Conservation (phyloP, 2,797 vertebrate species). For the Sebastolobus alascanus region DNA sequence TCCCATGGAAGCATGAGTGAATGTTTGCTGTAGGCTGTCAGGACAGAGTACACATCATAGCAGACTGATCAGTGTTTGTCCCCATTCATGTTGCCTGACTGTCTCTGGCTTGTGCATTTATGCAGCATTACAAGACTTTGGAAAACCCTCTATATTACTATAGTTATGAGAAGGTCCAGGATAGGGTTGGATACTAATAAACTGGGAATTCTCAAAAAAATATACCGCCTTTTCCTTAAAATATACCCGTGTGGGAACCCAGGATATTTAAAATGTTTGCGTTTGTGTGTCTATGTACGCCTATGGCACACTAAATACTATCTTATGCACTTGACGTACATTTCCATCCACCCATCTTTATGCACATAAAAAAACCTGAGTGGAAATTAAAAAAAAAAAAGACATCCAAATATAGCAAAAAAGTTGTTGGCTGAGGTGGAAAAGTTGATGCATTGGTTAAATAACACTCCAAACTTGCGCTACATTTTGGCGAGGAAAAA, state of each 20-base stretch:
- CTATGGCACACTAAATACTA: too few species aligned
- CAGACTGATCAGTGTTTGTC: slow-evolving; percentile 1
- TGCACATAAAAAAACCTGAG: too few species aligned
- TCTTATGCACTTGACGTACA: too few species aligned
- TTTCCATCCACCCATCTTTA: too few species aligned
- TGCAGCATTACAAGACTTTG: background rate
- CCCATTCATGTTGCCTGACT: background rate
- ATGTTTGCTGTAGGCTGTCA: slow-evolving; percentile 20
- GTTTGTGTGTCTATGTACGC: too few species aligned
- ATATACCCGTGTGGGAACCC: too few species aligned
- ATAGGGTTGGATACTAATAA: background rate
- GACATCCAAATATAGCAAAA: too few species aligned
- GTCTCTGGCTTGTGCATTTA: background rate
- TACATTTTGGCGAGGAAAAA: fast-evolving
- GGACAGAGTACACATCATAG: slow-evolving; percentile 6
- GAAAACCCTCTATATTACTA: background rate
- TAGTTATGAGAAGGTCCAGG: background rate
- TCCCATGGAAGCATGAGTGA: slow-evolving; percentile 10
- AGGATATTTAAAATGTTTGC: too few species aligned
- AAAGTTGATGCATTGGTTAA: too few species aligned
- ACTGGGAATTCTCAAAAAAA: background rate
- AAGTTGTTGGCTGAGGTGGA: too few species aligned
- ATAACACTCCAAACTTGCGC: too few species aligned
- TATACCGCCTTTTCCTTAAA: background rate
- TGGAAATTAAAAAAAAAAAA: too few species aligned